Base-by-base conservation (phyloP, 2,113 vertebrate species). In the Empidonax alnorum region DNA sequence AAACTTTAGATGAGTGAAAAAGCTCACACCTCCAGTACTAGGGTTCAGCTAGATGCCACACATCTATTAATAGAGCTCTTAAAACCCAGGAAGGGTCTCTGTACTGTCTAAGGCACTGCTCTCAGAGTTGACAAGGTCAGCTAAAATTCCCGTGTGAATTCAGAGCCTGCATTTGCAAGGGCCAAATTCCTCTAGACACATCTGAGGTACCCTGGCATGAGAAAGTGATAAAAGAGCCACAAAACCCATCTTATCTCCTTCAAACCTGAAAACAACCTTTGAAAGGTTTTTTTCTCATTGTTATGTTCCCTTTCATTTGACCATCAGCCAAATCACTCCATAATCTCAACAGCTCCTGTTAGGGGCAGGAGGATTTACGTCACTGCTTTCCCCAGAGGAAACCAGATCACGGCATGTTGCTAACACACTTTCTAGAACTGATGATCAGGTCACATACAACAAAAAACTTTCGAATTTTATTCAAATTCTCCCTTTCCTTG, bases 31-130 rank as follows among this genome's bases (percentile, higher is more conserved):
- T 95, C 56, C 55, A 37, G 59, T 41, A 39, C 86, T 80, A 63
- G 59, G 61, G 71, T 17, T 62, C 30, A 4, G 22, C 74, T 81
- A 76, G 81, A 68, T 88, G 92, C 87, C 84, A 79, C 80, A 62
- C 56, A 35, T 75, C 96, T 97, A 98, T 97, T 98, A 97, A 98
- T 97, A 97, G 97, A 95, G 96, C 53, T 94, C 87, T 93, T 42
- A 78, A 94, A 97, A 84, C 87, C 56, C 35, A 72, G 62, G 41
- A 72, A 83, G 52, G 80, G 47, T 84, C 73, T 93, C 96, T 96
- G 94, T 78, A 53, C 87, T 96, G 41, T 97, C 96, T 96, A 87
- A 97, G 58, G 21, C 41, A 65, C 80, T 73, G 90, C 85, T 96
- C 73, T 91, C 69, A 65, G 79, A 95, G 96, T 86, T 97, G 97